phyloP scores from a whole-genome alignment of 1,140 invertebrate genomes.

The Aphelinus certus region DNA sequence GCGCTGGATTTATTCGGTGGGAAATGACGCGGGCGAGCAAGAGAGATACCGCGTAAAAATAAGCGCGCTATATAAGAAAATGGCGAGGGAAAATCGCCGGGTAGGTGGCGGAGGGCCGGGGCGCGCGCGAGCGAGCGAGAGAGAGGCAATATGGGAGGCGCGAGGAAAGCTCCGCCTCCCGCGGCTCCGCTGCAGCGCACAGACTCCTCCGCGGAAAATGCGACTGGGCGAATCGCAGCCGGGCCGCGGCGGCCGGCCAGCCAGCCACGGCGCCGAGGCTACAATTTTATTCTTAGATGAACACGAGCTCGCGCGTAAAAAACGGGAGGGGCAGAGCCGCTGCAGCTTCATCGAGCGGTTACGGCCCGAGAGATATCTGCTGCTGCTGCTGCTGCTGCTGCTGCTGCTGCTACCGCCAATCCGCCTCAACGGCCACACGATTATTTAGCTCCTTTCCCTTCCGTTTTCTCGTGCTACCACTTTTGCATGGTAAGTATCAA shows the following conservation, averaged over 20 bases:
- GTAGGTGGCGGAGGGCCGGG: conserved; percentile 15
- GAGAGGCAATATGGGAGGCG: conserved; percentile 10
- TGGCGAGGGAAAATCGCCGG: conserved; percentile 10
- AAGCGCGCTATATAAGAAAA: conserved; percentile 11
- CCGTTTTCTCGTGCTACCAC: too few species aligned
- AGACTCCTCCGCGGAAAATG: conserved; percentile 37
- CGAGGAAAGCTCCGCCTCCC: conserved; percentile 40
- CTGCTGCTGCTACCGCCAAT: too few species aligned
- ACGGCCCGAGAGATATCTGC: too few species aligned
- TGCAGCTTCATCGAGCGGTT: conserved; percentile 26
- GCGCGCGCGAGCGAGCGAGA: neutral
- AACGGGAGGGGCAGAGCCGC: neutral
- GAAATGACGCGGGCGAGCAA: neutral
- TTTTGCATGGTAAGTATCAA: too few species aligned
- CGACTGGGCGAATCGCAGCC: conserved; percentile 44
- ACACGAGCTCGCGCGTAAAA: conserved; percentile 17
- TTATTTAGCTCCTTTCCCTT: too few species aligned
- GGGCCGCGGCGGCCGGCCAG: conserved; percentile 20
- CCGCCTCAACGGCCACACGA: too few species aligned
- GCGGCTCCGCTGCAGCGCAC: neutral
- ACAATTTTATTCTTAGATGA: conserved; percentile 30
- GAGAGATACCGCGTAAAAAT: conserved; percentile 7
- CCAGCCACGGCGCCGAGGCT: neutral
- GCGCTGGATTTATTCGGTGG: conserved; percentile 15
- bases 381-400: too few species aligned